Evolutionary conservation across 2,113 vertebrate genomes (phyloP).

Genomic region (Neogobius melanostomus): DNA sequence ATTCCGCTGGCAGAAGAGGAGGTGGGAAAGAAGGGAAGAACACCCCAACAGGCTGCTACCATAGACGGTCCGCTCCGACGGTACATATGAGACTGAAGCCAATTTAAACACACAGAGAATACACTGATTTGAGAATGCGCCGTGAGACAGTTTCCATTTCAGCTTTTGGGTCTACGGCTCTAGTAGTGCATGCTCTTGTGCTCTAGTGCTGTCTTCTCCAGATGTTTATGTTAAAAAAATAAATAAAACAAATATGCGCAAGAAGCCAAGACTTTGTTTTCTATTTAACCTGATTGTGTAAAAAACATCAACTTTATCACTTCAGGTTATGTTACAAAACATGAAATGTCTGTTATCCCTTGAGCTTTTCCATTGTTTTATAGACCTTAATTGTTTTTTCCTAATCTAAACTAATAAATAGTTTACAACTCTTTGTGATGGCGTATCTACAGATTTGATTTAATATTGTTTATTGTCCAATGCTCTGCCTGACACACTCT

Average conservation of each 20-base stretch:
- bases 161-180: neutral
- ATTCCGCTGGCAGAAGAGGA: constrained; percentile 51
- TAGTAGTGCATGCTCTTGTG: no score
- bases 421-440: no score
- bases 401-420: no score
- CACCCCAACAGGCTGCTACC: neutral
- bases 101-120: neutral
- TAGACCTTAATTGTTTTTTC: no score
- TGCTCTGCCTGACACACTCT: no score
- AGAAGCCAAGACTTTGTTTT: neutral
- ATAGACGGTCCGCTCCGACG: neutral
- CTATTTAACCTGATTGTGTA: neutral
- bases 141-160: neutral
- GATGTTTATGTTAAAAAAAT: neutral
- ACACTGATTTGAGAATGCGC: neutral
- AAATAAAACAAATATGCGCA: neutral
- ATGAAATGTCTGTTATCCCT: no score
- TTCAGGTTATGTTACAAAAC: no score
- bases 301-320: neutral
- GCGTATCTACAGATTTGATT: no score
- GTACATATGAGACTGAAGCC: neutral
- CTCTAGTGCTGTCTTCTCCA: neutral
- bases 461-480: no score
- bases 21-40: constrained; percentile 14
- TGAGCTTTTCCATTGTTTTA: no score